phyloP scores from a whole-genome alignment of 2,113 vertebrate genomes.

The Semicossyphus pulcher region DNA sequence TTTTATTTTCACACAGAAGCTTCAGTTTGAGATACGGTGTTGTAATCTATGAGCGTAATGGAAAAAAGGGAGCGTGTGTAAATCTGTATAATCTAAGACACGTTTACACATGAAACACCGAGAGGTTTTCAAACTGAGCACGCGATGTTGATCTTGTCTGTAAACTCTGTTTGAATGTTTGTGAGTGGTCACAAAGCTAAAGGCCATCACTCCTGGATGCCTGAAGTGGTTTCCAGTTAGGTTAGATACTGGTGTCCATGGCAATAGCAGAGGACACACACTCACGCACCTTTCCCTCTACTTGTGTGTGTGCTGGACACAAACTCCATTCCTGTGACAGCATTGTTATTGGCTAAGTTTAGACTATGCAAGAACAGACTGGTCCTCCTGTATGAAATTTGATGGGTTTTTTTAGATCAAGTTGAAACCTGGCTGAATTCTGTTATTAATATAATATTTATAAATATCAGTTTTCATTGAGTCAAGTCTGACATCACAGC shows the following conservation, averaged over 20 bases:
- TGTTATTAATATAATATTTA: too few species aligned
- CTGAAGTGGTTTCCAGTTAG: constrained; percentile 17
- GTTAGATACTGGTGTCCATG: constrained; percentile 12
- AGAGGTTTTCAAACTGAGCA: neutral
- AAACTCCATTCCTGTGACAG: neutral
- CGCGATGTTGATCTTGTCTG: constrained; percentile 6
- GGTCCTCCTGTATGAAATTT: neutral
- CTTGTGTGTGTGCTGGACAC: neutral
- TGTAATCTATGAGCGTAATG: neutral
- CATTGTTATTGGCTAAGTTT: neutral
- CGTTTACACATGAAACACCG: constrained; percentile 29
- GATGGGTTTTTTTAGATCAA: too few species aligned
- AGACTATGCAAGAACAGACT: constrained; percentile 20
- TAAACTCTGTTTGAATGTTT: neutral
- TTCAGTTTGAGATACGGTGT: neutral
- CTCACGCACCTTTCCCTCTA: constrained; percentile 9
- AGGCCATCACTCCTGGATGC: too few species aligned
- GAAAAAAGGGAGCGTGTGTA: neutral
- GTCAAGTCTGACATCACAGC: constrained; percentile 4
- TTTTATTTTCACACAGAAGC: neutral
- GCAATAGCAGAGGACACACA: neutral
- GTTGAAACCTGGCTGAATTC: too few species aligned
- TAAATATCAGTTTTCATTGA: neutral
- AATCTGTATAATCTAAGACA: constrained; percentile 7
- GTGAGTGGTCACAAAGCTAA: neutral